phyloP scores from a whole-genome alignment of 1,140 invertebrate genomes.

The Dufourea novaeangliae region DNA sequence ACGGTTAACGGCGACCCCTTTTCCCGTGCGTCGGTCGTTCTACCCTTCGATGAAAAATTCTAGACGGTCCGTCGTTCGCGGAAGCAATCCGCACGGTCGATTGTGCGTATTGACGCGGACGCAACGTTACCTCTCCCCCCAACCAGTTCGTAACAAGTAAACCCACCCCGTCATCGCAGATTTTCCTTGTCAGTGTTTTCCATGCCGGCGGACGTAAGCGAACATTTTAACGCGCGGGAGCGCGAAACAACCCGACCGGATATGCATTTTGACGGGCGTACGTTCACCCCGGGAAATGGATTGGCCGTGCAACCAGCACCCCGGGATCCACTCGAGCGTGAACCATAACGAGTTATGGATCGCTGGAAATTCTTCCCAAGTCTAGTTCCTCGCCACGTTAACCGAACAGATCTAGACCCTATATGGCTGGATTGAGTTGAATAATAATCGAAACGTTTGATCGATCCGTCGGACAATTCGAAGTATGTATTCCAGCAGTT shows the following conservation, averaged over 20 bases:
- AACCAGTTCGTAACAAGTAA: background rate
- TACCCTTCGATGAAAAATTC: no score
- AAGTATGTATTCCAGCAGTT: no score
- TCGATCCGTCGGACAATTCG: no score
- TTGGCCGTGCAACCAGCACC: background rate
- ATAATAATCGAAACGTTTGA: no score
- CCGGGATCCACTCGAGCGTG: background rate
- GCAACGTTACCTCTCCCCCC: no score
- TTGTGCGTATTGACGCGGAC: background rate
- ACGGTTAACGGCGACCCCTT: no score
- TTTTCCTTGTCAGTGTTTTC: conserved; percentile 16
- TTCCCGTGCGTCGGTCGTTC: no score
- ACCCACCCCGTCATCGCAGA: conserved; percentile 29
- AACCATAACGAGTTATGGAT: background rate
- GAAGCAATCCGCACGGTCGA: background rate
- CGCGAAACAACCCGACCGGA: background rate
- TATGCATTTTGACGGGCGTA: conserved; percentile 17
- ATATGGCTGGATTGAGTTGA: no score
- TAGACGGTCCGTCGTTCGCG: no score
- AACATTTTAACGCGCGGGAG: conserved; percentile 10
- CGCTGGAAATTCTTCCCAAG: background rate
- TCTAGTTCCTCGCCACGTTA: background rate
- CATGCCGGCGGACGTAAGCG: conserved; percentile 1
- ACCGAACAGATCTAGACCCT: no score
- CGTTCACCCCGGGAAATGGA: conserved; percentile 9